phyloP scores from a whole-genome alignment of 2,797 vertebrate genomes.

The Merluccius polli region DNA sequence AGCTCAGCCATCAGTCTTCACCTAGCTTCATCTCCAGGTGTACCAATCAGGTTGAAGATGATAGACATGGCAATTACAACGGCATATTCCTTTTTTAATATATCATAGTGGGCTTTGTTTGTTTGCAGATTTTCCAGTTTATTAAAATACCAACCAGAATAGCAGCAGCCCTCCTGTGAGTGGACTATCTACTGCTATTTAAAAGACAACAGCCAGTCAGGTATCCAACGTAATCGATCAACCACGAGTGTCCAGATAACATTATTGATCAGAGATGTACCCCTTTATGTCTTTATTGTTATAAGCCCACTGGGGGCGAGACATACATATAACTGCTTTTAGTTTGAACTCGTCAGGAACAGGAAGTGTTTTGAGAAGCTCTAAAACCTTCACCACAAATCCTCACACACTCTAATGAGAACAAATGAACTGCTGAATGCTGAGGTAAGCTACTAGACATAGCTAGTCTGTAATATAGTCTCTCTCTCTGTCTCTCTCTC shows the following conservation, averaged over 20 bases:
- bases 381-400: conserved; percentile 37
- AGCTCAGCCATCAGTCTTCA: neutral
- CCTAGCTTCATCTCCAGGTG: neutral
- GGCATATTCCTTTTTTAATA: neutral
- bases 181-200: conserved; percentile 6
- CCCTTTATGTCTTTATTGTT: conserved; percentile 37
- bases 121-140: conserved; percentile 12
- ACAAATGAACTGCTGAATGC: conserved; percentile 46
- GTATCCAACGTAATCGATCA: conserved; percentile 22
- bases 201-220: conserved; percentile 22
- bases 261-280: conserved; percentile 23
- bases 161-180: conserved; percentile 4
- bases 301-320: conserved; percentile 39
- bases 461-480: conserved; percentile 23
- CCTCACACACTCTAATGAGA: conserved; percentile 36
- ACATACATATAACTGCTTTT: conserved; percentile 29
- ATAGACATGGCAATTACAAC: neutral
- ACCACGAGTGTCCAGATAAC: conserved; percentile 26
- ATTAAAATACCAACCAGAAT: conserved; percentile 8
- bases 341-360: conserved; percentile 35
- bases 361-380: conserved; percentile 26
- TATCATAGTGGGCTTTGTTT: neutral
- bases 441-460: conserved; percentile 38
- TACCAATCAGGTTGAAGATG: neutral
- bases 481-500: conserved; percentile 27